Percentiles rank a stretch among this genome's conserved stretches.
phyloP scores from a whole-genome alignment of 2,888 invertebrate genomes.

The Odontocerum albicorne region DNA sequence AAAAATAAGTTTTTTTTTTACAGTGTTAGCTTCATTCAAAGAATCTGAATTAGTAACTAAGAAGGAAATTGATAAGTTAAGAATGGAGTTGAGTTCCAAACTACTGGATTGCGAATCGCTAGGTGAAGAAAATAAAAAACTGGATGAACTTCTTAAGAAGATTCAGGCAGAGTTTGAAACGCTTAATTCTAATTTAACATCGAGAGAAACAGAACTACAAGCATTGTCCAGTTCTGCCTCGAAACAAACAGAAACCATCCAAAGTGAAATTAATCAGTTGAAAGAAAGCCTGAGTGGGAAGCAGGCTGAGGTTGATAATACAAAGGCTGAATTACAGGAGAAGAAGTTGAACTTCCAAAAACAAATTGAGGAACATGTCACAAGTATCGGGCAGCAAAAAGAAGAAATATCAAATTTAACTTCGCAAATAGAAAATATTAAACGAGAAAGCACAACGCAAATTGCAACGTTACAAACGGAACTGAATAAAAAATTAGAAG shows the following conservation, averaged over 20 bases:
- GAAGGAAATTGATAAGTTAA: constrained; percentile 56
- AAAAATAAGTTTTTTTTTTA: too few species aligned
- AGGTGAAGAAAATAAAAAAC: constrained; percentile 50
- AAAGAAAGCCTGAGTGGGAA: constrained; percentile 48
- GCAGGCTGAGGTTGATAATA: constrained; percentile 49
- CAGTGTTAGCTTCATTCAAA: constrained; percentile 52
- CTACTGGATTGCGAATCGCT: constrained; percentile 56
- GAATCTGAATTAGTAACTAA: constrained; percentile 55
- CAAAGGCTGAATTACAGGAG: constrained; percentile 52
- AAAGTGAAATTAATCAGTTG: constrained; percentile 49
- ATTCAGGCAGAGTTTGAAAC: constrained; percentile 49
- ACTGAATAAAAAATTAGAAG: constrained; percentile 55
- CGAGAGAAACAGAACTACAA: constrained; percentile 55
- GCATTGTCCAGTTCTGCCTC: constrained; percentile 49
- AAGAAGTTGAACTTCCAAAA: constrained; percentile 34
- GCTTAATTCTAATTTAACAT: constrained; percentile 48
- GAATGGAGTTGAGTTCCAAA: constrained; percentile 60
- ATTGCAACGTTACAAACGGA: constrained; percentile 43
- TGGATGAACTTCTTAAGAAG: constrained; percentile 46
- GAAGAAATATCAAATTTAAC: constrained; percentile 39
- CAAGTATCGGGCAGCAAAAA: constrained; percentile 1
- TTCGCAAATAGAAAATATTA: constrained; percentile 37
- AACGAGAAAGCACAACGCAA: constrained; percentile 28
- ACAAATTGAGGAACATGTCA: constrained; percentile 23
- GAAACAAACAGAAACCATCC: constrained; percentile 50